Percentiles rank a stretch among this genome's conserved stretches.
Conservation (phyloP, 2,113 vertebrate species). For the Sigmodon hispidus region DNA sequence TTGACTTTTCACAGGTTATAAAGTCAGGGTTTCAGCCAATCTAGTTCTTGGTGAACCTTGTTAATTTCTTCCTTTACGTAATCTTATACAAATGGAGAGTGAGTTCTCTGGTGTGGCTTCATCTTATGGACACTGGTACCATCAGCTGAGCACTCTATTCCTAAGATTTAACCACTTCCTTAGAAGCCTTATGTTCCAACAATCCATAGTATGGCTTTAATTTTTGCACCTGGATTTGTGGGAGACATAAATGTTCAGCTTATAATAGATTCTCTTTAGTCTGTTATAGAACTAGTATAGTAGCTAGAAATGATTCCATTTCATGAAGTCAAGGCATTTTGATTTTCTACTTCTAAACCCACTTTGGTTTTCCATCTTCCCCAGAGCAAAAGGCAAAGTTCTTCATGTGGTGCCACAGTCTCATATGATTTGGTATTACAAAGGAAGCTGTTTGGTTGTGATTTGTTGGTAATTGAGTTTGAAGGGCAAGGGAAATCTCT, state of each 20-base stretch:
- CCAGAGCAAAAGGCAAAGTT: background rate
- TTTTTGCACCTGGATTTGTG: background rate
- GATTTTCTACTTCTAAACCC: background rate
- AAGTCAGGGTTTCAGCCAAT: background rate
- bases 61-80: background rate
- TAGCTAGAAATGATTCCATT: background rate
- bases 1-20: background rate
- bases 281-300: background rate
- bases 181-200: background rate
- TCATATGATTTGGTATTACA: background rate
- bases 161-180: background rate
- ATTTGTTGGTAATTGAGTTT: background rate
- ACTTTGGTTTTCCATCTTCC: background rate
- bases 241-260: background rate
- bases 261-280: background rate
- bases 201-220: background rate
- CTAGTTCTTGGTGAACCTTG: background rate
- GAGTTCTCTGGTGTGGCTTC: background rate
- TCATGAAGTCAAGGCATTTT: background rate
- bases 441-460: background rate
- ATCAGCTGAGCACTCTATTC: background rate
- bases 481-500: background rate
- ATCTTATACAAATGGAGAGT: background rate
- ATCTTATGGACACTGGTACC: background rate
- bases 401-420: background rate